A percentile compares a stretch with the other conserved stretches of the same genome.
Conservation (phyloP, 2,797 vertebrate species). For the Cheirogaleus major region DNA sequence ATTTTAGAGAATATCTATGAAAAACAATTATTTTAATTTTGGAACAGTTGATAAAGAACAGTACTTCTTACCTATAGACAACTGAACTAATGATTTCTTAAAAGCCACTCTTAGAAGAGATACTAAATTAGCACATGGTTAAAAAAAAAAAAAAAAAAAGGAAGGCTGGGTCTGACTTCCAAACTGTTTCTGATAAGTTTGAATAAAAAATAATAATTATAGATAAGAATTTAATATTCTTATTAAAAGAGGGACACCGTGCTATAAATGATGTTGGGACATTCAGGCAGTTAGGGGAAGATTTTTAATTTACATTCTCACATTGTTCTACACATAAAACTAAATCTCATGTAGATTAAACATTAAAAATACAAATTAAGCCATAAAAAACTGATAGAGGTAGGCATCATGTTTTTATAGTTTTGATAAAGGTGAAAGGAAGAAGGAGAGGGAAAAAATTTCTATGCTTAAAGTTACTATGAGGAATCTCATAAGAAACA, state of each 20-base stretch:
- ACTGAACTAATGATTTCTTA: not conserved
- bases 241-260: not conserved
- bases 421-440: not conserved
- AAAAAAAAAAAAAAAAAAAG: not conserved
- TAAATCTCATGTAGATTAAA: not conserved
- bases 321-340: not conserved
- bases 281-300: not conserved
- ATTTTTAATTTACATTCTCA: not conserved
- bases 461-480: not conserved
- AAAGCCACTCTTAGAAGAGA: conserved; percentile 1
- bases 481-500: not conserved
- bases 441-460: not conserved
- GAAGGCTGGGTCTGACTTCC: not conserved
- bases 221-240: not conserved
- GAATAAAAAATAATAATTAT: not conserved
- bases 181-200: not conserved
- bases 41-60: not conserved
- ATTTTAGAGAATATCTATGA: not conserved
- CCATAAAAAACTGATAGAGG: not conserved
- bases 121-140: conserved; percentile 14
- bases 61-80: not conserved
- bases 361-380: not conserved
- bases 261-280: not conserved
- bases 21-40: conserved; percentile 41
- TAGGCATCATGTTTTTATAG: not conserved